Evolutionary conservation across 2,113 vertebrate genomes (phyloP), one percentile per base, ranked within the genome.

Genomic region (Cacatua alba): DNA sequence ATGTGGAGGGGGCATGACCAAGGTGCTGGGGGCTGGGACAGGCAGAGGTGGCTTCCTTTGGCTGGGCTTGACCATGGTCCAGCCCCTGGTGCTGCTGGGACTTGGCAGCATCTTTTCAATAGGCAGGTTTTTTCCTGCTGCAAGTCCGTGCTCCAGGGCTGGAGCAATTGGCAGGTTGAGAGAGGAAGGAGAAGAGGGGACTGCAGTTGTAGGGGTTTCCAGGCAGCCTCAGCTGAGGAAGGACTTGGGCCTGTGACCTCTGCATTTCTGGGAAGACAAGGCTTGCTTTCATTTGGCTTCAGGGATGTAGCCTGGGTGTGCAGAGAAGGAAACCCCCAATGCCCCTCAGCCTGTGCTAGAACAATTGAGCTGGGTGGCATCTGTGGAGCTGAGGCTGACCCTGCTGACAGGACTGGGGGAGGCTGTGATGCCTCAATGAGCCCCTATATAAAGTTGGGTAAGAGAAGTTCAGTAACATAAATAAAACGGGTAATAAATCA

Each of bases 31-130:
- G 29, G 10, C 28, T 48, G 60, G 35, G 15, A 10, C n/a, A 28
- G 83, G 37, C 72, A 20, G 71, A 35, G 53, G 20, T 37, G 59
- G 41, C 49, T 79, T 35, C 48, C 39, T 55, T 60, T 59, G 7
- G 1, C 23, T 1, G 3, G 48, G 16, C 5, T 70, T 41, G 4
- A 9, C 25, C 4, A 0, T 15, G 2, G 6, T 0, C 0, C 13
- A 9, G 20, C 21, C 49, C 41, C 31, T 43, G 10, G 5, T 20
- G 69, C 18, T 35, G 8, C 28, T 55, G 72, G 69, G n/a, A 31
- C 43, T 92, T 71, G 91, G 88, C 81, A 59, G 69, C 62, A 25
- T 24, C 65, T 91, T 63, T n/a, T 62, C 62, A 16, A 7, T 4
- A 0, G 28, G 31, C 39, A 9, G 65, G 65, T 88, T 51, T 82